These are phyloP conservation scores for Neoarius graeffei DNA, from an alignment of 2,113 vertebrate species.

Conservation along the genomic window DNA sequence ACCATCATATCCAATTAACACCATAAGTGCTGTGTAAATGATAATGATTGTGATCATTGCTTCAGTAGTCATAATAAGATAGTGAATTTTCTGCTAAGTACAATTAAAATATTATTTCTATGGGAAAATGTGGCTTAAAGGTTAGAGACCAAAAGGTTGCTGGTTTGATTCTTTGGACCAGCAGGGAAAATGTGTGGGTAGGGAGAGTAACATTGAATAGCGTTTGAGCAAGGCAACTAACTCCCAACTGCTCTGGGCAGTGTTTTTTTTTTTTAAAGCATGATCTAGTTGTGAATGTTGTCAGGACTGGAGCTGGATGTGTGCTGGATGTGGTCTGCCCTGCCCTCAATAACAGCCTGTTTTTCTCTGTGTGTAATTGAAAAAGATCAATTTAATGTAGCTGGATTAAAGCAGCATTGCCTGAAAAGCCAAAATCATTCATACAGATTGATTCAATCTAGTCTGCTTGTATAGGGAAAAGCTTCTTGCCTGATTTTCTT, in stretches of 20 bases:
- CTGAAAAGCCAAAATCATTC: constrained; percentile 43
- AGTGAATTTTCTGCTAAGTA: neutral
- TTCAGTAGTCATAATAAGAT: constrained; percentile 3
- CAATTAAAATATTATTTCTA: neutral
- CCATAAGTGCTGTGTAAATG: neutral
- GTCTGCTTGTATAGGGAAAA: neutral
- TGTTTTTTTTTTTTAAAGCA: neutral
- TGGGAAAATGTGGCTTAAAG: no score
- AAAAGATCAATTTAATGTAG: constrained; percentile 39
- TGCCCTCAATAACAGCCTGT: neutral
- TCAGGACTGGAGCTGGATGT: neutral
- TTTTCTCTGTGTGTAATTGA: neutral
- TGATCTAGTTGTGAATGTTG: neutral
- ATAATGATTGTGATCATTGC: neutral
- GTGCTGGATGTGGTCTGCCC: constrained; percentile 11
- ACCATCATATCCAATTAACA: constrained; percentile 5
- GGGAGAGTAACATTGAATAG: no score
- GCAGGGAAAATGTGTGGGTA: no score
- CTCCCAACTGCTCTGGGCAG: no score
- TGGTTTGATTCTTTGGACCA: no score
- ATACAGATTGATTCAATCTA: constrained; percentile 41
- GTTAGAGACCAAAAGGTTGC: no score
- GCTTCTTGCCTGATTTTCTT: constrained; percentile 20
- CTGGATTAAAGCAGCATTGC: constrained; percentile 43
- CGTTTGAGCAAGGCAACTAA: no score